Percentiles rank a stretch among this genome's conserved stretches.
These are phyloP conservation scores for Chaenodraco wilsoni DNA, from an alignment of 2,797 vertebrate species.

Conservation along the genomic window DNA sequence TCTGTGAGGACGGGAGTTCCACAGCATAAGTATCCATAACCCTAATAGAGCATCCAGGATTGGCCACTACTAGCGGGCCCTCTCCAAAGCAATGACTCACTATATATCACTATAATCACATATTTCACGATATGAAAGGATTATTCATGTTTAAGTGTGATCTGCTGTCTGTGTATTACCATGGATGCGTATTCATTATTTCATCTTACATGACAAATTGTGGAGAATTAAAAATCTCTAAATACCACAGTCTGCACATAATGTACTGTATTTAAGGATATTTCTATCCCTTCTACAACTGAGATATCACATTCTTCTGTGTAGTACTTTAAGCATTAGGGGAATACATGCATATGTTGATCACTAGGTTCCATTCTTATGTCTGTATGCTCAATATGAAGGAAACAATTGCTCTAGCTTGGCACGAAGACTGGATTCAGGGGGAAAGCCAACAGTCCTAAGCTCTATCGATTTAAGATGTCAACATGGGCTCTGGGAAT, in stretches of 20 bases:
- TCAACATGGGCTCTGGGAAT: constrained; percentile 5
- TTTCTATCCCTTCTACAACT: neutral
- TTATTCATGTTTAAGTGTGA: constrained; percentile 61
- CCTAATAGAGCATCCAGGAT: constrained; percentile 52
- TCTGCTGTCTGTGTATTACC: constrained; percentile 32
- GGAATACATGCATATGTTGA: neutral
- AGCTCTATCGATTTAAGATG: neutral
- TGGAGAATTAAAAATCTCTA: constrained; percentile 35
- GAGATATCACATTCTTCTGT: too few species aligned
- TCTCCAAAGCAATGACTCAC: constrained; percentile 58
- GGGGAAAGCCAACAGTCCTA: neutral
- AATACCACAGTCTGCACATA: constrained; percentile 19
- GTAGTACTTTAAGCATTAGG: neutral
- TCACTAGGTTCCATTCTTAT: neutral
- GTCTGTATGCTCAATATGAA: neutral
- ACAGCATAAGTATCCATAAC: constrained; percentile 54
- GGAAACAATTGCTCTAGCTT: neutral
- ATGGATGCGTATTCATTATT: constrained; percentile 57
- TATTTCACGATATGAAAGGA: constrained; percentile 22
- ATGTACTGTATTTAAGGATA: neutral
- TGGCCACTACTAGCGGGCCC: constrained; percentile 14
- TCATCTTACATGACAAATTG: constrained; percentile 39
- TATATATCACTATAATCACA: neutral
- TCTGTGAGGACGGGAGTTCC: constrained; percentile 30
- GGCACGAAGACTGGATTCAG: neutral